These are phyloP conservation scores for Colossoma macropomum DNA, from an alignment of 2,113 vertebrate species.

Conservation along the genomic window DNA sequence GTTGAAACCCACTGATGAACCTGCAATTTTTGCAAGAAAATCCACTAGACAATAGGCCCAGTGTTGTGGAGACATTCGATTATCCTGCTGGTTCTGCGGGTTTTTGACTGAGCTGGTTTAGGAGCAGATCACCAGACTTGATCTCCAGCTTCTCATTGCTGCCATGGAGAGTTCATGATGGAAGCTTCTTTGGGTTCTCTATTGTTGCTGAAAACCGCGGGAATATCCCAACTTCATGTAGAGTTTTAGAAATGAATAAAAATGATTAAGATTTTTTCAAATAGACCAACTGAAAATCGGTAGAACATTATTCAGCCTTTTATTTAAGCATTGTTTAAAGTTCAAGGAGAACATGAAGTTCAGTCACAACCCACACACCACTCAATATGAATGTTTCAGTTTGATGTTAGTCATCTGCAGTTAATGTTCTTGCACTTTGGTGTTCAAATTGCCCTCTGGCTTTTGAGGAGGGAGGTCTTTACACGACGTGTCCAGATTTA, in stretches of 20 bases:
- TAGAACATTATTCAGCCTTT: no score
- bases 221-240: background rate
- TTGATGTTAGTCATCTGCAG: no score
- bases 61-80: background rate
- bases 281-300: background rate
- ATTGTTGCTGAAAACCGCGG: background rate
- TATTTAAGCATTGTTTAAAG: no score
- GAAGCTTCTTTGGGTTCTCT: background rate
- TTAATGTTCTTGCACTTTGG: no score
- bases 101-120: background rate
- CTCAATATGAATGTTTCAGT: background rate
- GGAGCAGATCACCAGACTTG: background rate
- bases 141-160: constrained; percentile 25
- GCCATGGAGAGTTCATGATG: background rate
- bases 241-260: background rate
- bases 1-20: background rate
- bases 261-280: background rate
- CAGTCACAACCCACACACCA: background rate
- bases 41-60: background rate
- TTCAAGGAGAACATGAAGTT: no score
- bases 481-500: no score
- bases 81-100: constrained; percentile 6
- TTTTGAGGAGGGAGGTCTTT: no score
- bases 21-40: background rate
- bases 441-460: no score